These are phyloP conservation scores for Pediacus dermestoides DNA, from an alignment of 2,888 invertebrate species.

Conservation along the genomic window DNA sequence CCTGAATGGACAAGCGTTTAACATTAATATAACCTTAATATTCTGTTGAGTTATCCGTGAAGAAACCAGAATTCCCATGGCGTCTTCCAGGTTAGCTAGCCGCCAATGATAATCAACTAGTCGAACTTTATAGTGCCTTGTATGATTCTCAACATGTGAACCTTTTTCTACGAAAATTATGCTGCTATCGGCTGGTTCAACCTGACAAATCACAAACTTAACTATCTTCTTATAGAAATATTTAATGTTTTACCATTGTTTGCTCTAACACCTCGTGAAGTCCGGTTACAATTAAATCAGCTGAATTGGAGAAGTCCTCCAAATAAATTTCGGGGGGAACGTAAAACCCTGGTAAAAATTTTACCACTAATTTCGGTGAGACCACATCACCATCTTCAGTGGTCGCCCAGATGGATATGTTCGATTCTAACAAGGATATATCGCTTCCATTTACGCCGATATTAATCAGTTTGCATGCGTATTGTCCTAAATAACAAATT, in stretches of 20 bases:
- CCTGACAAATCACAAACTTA: constrained; percentile 34
- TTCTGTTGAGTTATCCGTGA: constrained; percentile 43
- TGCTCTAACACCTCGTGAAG: constrained; percentile 56
- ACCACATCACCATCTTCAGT: constrained; percentile 35
- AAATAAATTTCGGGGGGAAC: constrained; percentile 33
- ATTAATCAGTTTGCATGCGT: constrained; percentile 44
- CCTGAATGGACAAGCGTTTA: too few relatives aligned
- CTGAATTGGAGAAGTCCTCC: constrained; percentile 28
- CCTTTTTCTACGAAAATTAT: constrained; percentile 37
- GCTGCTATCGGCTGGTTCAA: constrained; percentile 40
- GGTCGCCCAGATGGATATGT: constrained; percentile 40
- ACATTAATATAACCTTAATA: too few relatives aligned
- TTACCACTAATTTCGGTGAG: constrained; percentile 36
- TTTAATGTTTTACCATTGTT: constrained; percentile 47
- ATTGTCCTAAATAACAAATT: constrained; percentile 38
- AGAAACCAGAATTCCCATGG: constrained; percentile 40
- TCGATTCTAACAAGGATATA: constrained; percentile 38
- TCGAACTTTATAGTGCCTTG: constrained; percentile 36
- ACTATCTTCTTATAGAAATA: too few relatives aligned
- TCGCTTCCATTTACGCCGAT: constrained; percentile 31
- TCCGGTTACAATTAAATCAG: constrained; percentile 52
- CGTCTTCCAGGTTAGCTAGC: constrained; percentile 33
- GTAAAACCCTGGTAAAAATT: constrained; percentile 45
- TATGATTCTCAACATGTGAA: constrained; percentile 27
- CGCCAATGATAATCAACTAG: constrained; percentile 48